Evolutionary conservation across 1,140 invertebrate genomes (phyloP).

Genomic region (Dryas iulia): DNA sequence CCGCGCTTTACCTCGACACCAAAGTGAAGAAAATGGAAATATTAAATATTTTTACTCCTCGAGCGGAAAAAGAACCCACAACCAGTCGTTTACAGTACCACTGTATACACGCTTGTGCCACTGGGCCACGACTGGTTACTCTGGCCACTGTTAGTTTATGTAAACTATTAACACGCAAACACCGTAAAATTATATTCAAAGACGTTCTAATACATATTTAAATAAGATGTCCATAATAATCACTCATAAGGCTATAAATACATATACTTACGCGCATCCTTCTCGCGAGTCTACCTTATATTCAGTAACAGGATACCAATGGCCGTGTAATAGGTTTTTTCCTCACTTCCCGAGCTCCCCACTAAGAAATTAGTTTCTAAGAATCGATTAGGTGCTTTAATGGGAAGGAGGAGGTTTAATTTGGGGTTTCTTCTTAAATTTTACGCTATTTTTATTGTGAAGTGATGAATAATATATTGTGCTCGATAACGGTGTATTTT

Average conservation of each 20-base stretch:
- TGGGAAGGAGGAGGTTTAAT: neutral
- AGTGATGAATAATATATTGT: no score
- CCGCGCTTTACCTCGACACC: no score
- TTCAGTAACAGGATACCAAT: constrained; percentile 27
- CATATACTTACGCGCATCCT: neutral
- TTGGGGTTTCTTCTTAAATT: neutral
- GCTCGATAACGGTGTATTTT: no score
- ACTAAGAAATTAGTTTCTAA: constrained; percentile 31
- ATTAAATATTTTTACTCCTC: no score
- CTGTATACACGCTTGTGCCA: no score
- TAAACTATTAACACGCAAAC: neutral
- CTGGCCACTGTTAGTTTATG: no score
- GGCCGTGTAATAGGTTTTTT: constrained; percentile 38
- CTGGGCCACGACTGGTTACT: no score
- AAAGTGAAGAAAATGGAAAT: no score
- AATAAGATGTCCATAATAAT: neutral
- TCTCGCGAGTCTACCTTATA: neutral
- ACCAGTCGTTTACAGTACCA: no score
- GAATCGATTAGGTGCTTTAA: constrained; percentile 19
- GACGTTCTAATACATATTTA: neutral
- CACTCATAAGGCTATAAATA: neutral
- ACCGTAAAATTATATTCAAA: neutral
- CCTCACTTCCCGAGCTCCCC: constrained; percentile 14
- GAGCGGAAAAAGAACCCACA: no score
- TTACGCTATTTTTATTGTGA: neutral